Base-by-base conservation (phyloP, 2,113 vertebrate genomes). In the Platysteira castanea region DNA sequence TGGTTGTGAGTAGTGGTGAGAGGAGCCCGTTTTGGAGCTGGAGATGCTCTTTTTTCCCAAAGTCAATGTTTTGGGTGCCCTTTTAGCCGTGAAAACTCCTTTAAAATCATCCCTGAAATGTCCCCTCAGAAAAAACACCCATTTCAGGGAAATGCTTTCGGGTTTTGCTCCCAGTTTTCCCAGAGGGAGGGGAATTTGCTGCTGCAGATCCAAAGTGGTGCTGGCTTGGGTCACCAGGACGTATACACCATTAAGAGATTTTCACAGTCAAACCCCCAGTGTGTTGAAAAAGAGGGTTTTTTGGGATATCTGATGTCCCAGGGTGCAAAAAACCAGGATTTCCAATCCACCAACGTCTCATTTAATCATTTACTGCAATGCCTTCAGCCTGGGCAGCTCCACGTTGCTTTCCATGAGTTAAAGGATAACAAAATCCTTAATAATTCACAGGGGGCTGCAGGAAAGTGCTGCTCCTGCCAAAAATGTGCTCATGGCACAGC, bases 341-440 rank as follows among this genome's bases (percentile, higher is more conserved):
- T 90, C 68, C 39, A 22, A 35, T 42, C 63, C 28, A 20, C 57
- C 19, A 2, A 0, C 0, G 0, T 20, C 82, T 73, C 19, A 14
- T 69, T 95, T 92, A 95, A 94, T 97, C 56, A 95, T 95, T 97
- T n/a, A 94, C 94, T 44, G 1, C 0, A 2, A 26, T 33, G 80
- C 86, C 26, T 57, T 47, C 22, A 65, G 54, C 81, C 65, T 31
- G 59, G 65, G 83, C 86, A 69, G 9, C 71, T 53, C 2, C 17
- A 11, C 3, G 5, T 79, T 86, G 88, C 65, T 91, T 64, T 50
- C 20, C 76, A 17, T 1, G 28, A 81, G 96, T 95, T 95, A 95
- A 95, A 95, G 68, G 60, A 30, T 93, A 92, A 97, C 94, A 44
- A 31, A 93, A 19, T 35, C 2, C 5, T 3, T 77, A 65, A 88